Evolutionary conservation across 1,140 invertebrate species (phyloP).

Genomic region (Proctacanthus coquilletti): DNA sequence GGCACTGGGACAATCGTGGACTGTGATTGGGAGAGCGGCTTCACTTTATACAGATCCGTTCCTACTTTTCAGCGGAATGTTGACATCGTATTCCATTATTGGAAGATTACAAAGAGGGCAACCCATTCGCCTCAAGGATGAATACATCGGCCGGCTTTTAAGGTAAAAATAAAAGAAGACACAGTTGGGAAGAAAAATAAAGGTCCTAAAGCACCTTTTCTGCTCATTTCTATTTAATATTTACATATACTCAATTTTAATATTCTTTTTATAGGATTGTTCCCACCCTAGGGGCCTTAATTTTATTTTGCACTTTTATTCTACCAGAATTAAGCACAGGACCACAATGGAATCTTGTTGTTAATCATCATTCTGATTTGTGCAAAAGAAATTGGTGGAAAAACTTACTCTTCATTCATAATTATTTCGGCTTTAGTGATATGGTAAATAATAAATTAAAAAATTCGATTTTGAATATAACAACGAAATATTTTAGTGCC

Average conservation of each 20-base stretch:
- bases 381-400: conserved; percentile 46
- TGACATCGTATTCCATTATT: conserved; percentile 42
- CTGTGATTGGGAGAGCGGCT: conserved; percentile 43
- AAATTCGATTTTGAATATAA: conserved; percentile 7
- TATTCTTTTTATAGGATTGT: conserved; percentile 33
- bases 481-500: conserved; percentile 45
- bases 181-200: no score
- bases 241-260: background rate
- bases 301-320: conserved; percentile 47
- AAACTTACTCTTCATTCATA: conserved; percentile 46
- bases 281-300: conserved; percentile 41
- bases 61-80: conserved; percentile 46
- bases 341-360: conserved; percentile 48
- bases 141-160: conserved; percentile 43
- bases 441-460: conserved; percentile 31
- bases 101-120: conserved; percentile 37
- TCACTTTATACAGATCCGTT: conserved; percentile 52
- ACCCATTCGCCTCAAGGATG: conserved; percentile 38
- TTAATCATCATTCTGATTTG: conserved; percentile 42
- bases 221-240: no score
- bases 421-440: conserved; percentile 48
- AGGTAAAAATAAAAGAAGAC: conserved; percentile 28
- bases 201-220: no score
- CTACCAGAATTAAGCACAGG: conserved; percentile 43
- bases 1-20: conserved; percentile 42